phyloP scores from a whole-genome alignment of 2,888 invertebrate species.

The Eristalinus sepulchralis region DNA sequence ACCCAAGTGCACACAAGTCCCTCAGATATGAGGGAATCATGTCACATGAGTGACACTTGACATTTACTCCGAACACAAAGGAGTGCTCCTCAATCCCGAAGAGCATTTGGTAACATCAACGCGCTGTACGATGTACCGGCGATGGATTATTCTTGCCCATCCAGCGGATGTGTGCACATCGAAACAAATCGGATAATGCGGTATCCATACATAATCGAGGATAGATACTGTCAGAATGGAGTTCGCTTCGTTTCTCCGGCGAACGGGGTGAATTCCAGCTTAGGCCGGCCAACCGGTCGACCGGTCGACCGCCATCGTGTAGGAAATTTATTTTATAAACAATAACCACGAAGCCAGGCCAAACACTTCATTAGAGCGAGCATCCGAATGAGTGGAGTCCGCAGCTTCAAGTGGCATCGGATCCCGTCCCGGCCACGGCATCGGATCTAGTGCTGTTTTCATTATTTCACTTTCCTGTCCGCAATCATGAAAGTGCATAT shows the following conservation, averaged over 20 bases:
- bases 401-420: constrained; percentile 5
- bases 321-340: constrained; percentile 62
- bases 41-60: constrained; percentile 68
- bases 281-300: constrained; percentile 9
- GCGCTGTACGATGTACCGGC: constrained; percentile 32
- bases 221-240: constrained; percentile 60
- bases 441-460: constrained; percentile 54
- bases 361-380: constrained; percentile 63
- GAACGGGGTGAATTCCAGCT: not conserved
- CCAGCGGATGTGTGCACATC: constrained; percentile 58
- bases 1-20: constrained; percentile 34
- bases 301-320: constrained; percentile 30
- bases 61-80: constrained; percentile 55
- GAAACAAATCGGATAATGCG: constrained; percentile 60
- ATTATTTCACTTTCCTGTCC: constrained; percentile 64
- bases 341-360: constrained; percentile 48
- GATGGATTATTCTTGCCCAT: constrained; percentile 46
- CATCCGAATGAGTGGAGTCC: constrained; percentile 37
- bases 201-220: constrained; percentile 41
- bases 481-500: constrained; percentile 61
- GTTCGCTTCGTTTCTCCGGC: not conserved
- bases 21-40: constrained; percentile 59
- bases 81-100: constrained; percentile 25
- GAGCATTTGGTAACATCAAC: constrained; percentile 54
- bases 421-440: constrained; percentile 18